Evolutionary conservation across 2,888 invertebrate species (phyloP).

Genomic region (Leptothorax acervorum): DNA sequence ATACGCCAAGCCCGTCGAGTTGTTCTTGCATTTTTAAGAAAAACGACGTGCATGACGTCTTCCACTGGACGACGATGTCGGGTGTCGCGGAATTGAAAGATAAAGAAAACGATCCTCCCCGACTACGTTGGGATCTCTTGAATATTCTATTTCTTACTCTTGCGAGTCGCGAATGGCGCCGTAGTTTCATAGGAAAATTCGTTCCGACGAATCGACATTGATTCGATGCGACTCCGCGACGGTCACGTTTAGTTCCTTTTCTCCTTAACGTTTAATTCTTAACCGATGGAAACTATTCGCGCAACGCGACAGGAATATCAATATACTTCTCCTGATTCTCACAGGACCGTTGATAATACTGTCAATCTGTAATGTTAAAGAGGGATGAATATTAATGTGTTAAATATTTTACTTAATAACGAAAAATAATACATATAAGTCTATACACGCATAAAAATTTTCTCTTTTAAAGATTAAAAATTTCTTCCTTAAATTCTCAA

Average conservation of each 20-base stretch:
- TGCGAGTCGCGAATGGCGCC: neutral
- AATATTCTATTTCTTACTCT: constrained; percentile 17
- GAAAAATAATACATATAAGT: neutral
- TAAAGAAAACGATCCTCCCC: neutral
- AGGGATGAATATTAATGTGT: neutral
- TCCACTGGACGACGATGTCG: neutral
- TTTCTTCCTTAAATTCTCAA: neutral
- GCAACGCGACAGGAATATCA: neutral
- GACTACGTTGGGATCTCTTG: neutral
- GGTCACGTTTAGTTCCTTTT: neutral
- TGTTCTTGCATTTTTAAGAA: constrained; percentile 40
- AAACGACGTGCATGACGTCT: constrained; percentile 17
- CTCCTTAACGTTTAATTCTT: neutral
- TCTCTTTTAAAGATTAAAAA: neutral
- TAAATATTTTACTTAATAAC: neutral
- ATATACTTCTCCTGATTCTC: neutral
- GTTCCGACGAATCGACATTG: neutral
- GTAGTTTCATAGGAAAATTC: constrained; percentile 10
- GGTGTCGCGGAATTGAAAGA: neutral
- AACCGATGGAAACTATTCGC: constrained; percentile 16
- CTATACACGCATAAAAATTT: neutral
- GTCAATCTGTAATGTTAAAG: neutral
- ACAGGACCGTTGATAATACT: neutral
- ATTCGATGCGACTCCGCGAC: neutral
- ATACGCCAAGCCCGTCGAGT: neutral